These are phyloP conservation scores for Gallinago nigripennis DNA, from an alignment of 2,797 vertebrate genomes.

Conservation along the genomic window DNA sequence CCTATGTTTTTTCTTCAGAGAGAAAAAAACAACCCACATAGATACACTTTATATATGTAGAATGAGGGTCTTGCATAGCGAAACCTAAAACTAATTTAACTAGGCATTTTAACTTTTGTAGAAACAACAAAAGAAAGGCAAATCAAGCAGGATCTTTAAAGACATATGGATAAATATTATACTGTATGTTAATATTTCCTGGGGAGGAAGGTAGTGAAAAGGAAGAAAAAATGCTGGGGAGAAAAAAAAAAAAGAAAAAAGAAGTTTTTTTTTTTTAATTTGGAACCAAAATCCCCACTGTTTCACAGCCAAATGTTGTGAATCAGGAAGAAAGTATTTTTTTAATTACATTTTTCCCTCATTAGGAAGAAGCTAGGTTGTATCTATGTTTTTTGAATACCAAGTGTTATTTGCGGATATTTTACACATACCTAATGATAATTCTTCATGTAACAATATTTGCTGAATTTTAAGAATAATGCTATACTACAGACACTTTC, in stretches of 20 bases:
- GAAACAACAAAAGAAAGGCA: neutral
- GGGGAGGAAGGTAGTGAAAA: neutral
- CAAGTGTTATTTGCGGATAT: neutral
- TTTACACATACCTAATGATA: neutral
- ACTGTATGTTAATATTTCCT: neutral
- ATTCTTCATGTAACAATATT: neutral
- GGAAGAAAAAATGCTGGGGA: neutral
- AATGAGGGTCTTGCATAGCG: rapidly evolving
- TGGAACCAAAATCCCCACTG: neutral
- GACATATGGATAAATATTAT: neutral
- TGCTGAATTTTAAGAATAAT: neutral
- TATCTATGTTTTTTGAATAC: neutral
- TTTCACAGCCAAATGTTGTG: neutral
- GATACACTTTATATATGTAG: neutral
- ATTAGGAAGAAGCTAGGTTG: neutral
- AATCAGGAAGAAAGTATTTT: neutral
- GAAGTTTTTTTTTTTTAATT: neutral
- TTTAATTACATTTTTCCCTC: neutral
- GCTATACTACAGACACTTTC: neutral
- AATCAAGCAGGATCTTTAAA: neutral
- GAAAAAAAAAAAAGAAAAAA: neutral
- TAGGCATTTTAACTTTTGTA: neutral
- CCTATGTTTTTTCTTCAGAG: neutral
- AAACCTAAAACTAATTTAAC: neutral
- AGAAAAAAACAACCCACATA: neutral